A percentile compares a stretch with the other conserved stretches of the same genome.
Evolutionary conservation across 2,113 vertebrate genomes (phyloP).

Genomic region (Callospermophilus lateralis): DNA sequence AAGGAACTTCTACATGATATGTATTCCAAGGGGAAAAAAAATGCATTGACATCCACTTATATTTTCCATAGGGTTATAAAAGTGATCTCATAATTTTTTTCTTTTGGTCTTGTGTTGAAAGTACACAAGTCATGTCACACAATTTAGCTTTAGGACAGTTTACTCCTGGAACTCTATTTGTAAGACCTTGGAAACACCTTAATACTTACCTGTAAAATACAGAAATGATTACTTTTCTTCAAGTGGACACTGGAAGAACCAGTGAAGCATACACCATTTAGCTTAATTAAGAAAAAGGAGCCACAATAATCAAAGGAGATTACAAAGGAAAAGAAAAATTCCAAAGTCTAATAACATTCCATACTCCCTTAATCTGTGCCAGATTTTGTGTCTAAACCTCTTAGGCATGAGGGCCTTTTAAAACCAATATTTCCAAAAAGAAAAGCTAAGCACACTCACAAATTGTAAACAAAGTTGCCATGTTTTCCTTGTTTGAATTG

Average conservation of each 20-base stretch:
- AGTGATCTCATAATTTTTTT: neutral
- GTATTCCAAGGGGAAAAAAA: neutral
- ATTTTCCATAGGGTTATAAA: neutral
- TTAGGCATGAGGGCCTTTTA: neutral
- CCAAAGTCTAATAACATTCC: neutral
- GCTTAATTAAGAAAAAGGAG: neutral
- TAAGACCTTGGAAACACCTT: neutral
- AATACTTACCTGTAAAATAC: neutral
- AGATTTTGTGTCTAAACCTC: neutral
- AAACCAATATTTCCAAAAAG: constrained; percentile 64
- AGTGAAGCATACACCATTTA: neutral
- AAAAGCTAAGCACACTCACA: constrained; percentile 90
- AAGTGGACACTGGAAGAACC: neutral
- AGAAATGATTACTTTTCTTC: constrained; percentile 46
- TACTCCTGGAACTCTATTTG: neutral
- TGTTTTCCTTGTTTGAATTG: constrained; percentile 96
- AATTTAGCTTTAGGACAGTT: neutral
- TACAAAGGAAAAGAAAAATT: constrained; percentile 23
- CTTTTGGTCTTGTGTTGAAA: neutral
- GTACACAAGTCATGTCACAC: neutral
- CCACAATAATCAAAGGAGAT: neutral
- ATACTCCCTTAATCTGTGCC: neutral
- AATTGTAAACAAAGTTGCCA: constrained; percentile 95
- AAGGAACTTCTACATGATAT: neutral
- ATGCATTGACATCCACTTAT: neutral